phyloP scores from a whole-genome alignment of 2,888 invertebrate genomes.

The Apotomis capreana region DNA sequence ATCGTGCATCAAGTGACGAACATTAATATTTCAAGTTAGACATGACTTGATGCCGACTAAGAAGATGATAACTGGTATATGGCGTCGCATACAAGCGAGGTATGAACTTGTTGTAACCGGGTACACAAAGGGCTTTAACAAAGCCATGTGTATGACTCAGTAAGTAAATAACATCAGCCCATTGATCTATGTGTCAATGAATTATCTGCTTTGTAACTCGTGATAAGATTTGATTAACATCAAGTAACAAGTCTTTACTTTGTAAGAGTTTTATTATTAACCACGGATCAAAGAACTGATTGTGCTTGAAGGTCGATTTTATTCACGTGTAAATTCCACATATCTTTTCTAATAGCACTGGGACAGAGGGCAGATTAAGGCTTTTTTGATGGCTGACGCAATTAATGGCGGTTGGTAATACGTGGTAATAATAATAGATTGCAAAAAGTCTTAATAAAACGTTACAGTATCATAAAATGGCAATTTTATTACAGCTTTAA shows the following conservation, averaged over 20 bases:
- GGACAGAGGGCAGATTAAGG: no score
- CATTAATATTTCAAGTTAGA: no score
- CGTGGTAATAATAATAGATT: background rate
- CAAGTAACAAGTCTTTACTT: background rate
- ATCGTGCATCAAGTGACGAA: no score
- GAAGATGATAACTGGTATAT: background rate
- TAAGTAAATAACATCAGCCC: background rate
- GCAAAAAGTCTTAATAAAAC: background rate
- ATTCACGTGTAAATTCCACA: background rate
- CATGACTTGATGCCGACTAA: no score
- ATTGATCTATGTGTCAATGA: constrained; percentile 14
- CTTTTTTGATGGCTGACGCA: no score
- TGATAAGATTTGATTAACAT: constrained; percentile 7
- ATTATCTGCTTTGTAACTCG: background rate
- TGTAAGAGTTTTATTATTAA: background rate
- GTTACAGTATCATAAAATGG: background rate
- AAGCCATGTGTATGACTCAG: constrained; percentile 4
- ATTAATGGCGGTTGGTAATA: no score
- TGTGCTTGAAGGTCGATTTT: background rate
- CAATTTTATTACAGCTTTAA: background rate
- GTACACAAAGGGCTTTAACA: constrained; percentile 4
- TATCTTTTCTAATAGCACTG: background rate
- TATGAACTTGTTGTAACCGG: background rate
- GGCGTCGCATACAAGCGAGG: background rate
- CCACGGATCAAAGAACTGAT: background rate